Evolutionary conservation across 2,113 vertebrate genomes (phyloP).

Genomic region (Emydura subglobosa): DNA sequence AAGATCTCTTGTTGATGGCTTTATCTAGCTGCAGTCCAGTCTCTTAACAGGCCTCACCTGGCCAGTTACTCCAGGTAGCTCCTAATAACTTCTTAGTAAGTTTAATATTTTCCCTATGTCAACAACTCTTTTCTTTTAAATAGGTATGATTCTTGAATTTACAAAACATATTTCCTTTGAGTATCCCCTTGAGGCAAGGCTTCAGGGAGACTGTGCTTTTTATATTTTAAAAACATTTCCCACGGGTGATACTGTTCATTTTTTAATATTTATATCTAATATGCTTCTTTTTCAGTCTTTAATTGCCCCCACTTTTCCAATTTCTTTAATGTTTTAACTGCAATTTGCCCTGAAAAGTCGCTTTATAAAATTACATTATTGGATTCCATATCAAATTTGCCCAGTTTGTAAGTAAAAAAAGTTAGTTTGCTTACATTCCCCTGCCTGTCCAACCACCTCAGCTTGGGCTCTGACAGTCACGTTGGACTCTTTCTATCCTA

Average conservation of each 20-base stretch:
- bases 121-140: not conserved
- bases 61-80: not conserved
- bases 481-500: no score
- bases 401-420: accelerated
- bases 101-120: not conserved
- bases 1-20: not conserved
- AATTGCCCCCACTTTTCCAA: not conserved
- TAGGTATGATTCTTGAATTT: not conserved
- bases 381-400: not conserved
- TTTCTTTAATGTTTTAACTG: not conserved
- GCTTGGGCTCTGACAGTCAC: no score
- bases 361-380: not conserved
- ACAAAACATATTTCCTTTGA: not conserved
- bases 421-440: not conserved
- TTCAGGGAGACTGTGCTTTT: not conserved
- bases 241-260: slow-evolving; percentile 19
- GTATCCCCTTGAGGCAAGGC: accelerated
- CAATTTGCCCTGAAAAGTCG: not conserved
- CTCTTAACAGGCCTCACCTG: not conserved
- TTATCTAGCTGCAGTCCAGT: not conserved
- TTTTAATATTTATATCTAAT: accelerated
- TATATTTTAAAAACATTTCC: not conserved
- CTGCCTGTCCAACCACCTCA: not conserved
- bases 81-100: not conserved
- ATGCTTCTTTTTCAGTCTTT: slow-evolving; percentile 4